These are phyloP conservation scores for Clarias fuscus DNA, from an alignment of 2,797 vertebrate genomes.

Conservation along the genomic window DNA sequence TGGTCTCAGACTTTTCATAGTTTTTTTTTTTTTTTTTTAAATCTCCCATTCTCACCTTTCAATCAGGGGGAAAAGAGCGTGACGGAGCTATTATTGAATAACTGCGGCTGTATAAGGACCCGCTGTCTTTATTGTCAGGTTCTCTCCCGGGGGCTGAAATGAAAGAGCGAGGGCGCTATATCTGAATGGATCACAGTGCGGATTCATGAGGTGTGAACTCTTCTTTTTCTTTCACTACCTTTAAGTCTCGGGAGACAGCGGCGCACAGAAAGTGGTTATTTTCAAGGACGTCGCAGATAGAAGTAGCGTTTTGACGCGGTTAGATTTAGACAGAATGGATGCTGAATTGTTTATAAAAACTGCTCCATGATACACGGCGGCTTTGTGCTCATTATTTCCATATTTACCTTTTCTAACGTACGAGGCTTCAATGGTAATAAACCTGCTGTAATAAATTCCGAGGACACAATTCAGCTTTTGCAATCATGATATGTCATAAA, in stretches of 20 bases:
- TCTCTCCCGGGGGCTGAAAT: conserved; percentile 32
- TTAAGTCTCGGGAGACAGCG: conserved; percentile 17
- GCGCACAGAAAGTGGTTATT: conserved; percentile 18
- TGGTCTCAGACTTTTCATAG: background rate
- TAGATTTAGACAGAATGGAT: background rate
- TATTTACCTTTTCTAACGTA: conserved; percentile 8
- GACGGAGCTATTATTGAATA: conserved; percentile 34
- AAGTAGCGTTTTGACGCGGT: background rate
- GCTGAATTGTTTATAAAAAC: background rate
- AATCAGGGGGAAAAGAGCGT: conserved; percentile 9
- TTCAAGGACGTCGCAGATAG: conserved; percentile 21
- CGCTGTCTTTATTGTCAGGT: conserved; percentile 23
- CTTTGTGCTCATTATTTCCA: background rate
- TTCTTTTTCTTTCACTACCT: conserved; percentile 21
- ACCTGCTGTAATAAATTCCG: background rate
- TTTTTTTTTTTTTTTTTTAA: background rate
- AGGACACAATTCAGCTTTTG: background rate
- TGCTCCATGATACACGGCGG: background rate
- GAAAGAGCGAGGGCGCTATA: conserved; percentile 20
- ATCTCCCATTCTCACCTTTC: conserved; percentile 20
- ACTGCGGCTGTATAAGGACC: conserved; percentile 19
- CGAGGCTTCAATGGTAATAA: background rate
- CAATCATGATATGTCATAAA: background rate
- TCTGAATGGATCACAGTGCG: conserved; percentile 23
- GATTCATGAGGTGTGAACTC: conserved; percentile 34